Evolutionary conservation across 1,140 invertebrate genomes (phyloP), one percentile per base, ranked within the genome.

Genomic region (Drosophila oshimai): DNA sequence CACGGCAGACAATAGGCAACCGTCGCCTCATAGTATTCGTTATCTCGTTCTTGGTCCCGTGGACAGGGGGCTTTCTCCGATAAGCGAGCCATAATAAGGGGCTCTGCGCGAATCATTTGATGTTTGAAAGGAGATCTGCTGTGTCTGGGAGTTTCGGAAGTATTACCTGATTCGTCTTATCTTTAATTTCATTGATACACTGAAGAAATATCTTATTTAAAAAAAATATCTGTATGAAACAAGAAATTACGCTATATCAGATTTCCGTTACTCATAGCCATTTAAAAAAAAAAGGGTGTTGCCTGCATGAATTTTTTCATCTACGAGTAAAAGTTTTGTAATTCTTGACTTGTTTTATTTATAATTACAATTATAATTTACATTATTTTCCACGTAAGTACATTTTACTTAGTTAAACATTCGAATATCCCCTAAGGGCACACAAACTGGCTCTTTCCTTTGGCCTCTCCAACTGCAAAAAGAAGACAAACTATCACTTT

Each of bases 401-500:
- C n/a, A n/a, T n/a, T n/a, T n/a, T n/a, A n/a, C 4, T 15, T 17
- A 18, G n/a, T n/a, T 28, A 33, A 18, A 42, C 22, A 20, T 37
- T 60, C 4, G 6, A 5, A 9, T 6, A 15, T 12, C 3, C n/a
- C 1, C 9, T 36, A 42, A 1, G 71, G 65, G 6, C 75, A 84
- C 5, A 45, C 60, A 34, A 37, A 79, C n/a, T 50, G 15, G 15
- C 36, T 55, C 26, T 65, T 74, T 2, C 80, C 75, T 6, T 54
- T 44, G 6, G 75, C 79, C 24, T 84, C 70, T 4, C 72, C 79
- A 53, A 84, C 80, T 86, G 51, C 12, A 67, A 55, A 1, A 31
- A 6, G 9, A 4, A 51, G 1, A 28, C 6, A 1, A 15, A 0
- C 3, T 6, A 9, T 22, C n/a, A 7, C 4, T 20, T 6, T 7